Conservation (phyloP, 2,888 invertebrate genomes). For the Euzophera pinguis region DNA sequence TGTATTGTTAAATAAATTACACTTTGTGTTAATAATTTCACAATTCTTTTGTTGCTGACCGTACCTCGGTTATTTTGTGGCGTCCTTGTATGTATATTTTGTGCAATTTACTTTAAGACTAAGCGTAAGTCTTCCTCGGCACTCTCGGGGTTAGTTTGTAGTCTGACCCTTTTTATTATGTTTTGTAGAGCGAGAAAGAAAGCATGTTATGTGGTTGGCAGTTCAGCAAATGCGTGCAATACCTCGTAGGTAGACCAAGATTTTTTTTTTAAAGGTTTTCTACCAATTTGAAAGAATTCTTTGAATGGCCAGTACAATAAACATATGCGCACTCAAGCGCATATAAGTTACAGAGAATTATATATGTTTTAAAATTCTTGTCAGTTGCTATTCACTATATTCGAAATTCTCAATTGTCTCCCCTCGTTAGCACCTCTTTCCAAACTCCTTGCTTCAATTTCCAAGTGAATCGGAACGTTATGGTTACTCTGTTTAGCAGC, state of each 20-base stretch:
- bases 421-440: no score
- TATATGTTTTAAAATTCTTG: no score
- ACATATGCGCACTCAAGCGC: no score
- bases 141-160: slow-evolving; percentile 10
- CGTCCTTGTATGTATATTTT: slow-evolving; percentile 49
- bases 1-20: not conserved
- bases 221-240: not conserved
- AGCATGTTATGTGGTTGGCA: not conserved
- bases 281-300: no score
- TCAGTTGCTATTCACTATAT: no score
- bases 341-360: no score
- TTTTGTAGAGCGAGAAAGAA: not conserved
- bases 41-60: not conserved
- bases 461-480: slow-evolving; percentile 32
- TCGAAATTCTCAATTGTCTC: no score
- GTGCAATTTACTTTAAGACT: slow-evolving; percentile 37
- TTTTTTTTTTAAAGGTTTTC: no score
- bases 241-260: no score
- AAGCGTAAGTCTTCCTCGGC: slow-evolving; percentile 31
- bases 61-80: slow-evolving; percentile 26
- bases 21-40: no score
- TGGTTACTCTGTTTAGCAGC: slow-evolving; percentile 33
- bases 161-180: slow-evolving; percentile 5
- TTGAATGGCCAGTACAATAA: no score
- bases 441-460: slow-evolving; percentile 15